Base-by-base conservation (phyloP, 2,113 vertebrate species). In the Colistium nudipinnis region DNA sequence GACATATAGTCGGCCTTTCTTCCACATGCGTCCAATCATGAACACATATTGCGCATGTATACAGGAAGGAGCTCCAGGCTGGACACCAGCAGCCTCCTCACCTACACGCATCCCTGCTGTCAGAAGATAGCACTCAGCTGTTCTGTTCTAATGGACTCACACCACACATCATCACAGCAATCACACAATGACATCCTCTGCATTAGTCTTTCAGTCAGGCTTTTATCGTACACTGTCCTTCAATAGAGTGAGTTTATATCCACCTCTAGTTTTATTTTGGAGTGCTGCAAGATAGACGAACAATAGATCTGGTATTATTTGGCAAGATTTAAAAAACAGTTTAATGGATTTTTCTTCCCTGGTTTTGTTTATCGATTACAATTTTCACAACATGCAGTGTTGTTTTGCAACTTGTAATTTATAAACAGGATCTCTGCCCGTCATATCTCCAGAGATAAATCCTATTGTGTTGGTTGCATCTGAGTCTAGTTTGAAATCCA, bases 91-190 rank as follows among this genome's bases (percentile, higher is more conserved):
- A 30, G 38, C 56, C 62, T 53, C 52, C 25, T 76, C 53, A 35
- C 72, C 61, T 73, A 68, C 80, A 70, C 33, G 30, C 74, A 64
- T 87, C 72, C 56, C 85, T 62, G 76, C 77, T 77, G 66, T 87
- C 70, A 72, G 53, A 39, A 52, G 61, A 76, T 67, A 72, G 49
- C 38, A 64, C 67, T 70, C 49, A 53, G 70, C 47, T 41, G 63
- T 70, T 80, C 47, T n/a, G 63, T 84, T 75, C 80, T 74, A 55
- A 52, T 79, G 44, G 74, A 78, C 38, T 59, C 69, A 30, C 38
- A 57, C 51, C 63, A 30, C 41, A 71, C 78, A 80, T n/a, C 41
- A 75, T 49, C 36, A 14, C 60, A 57, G 38, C 57, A 67, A 49
- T 56, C 77, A 49, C 38, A 76, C 74, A 44, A 41, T 36, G 33